Evolutionary conservation across 2,797 vertebrate genomes (phyloP).

Genomic region (Anguilla anguilla): DNA sequence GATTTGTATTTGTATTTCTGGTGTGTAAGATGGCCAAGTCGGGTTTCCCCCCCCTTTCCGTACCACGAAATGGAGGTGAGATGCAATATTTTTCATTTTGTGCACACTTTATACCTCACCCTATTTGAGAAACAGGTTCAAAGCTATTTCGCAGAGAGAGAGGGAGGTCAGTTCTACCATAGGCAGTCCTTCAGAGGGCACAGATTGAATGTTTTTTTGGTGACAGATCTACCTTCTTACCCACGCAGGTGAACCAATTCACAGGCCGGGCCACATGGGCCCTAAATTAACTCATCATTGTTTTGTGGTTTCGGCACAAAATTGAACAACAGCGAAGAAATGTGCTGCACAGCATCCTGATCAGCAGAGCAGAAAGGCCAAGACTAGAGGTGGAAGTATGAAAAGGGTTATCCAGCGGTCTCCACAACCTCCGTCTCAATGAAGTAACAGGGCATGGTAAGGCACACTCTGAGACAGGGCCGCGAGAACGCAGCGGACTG

Average conservation of each 20-base stretch:
- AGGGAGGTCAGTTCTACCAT: constrained; percentile 47
- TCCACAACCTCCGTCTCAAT: background rate
- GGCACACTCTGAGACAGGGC: background rate
- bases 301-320: constrained; percentile 29
- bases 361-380: constrained; percentile 28
- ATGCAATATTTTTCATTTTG: constrained; percentile 27
- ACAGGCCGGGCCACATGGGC: constrained; percentile 41
- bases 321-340: constrained; percentile 27
- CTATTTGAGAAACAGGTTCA: constrained; percentile 41
- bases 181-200: constrained; percentile 44
- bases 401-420: constrained; percentile 34
- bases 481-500: background rate
- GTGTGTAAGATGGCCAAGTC: background rate
- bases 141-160: constrained; percentile 44
- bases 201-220: constrained; percentile 39
- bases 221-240: constrained; percentile 42
- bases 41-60: background rate
- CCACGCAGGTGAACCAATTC: constrained; percentile 51
- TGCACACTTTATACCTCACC: constrained; percentile 39
- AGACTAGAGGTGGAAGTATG: constrained; percentile 41
- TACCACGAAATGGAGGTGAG: background rate
- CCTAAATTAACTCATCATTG: constrained; percentile 54
- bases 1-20: background rate
- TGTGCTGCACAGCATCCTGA: background rate
- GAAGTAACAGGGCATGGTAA: background rate